Evolutionary conservation across 2,797 vertebrate species (phyloP).

Genomic region (Sylvia borin): DNA sequence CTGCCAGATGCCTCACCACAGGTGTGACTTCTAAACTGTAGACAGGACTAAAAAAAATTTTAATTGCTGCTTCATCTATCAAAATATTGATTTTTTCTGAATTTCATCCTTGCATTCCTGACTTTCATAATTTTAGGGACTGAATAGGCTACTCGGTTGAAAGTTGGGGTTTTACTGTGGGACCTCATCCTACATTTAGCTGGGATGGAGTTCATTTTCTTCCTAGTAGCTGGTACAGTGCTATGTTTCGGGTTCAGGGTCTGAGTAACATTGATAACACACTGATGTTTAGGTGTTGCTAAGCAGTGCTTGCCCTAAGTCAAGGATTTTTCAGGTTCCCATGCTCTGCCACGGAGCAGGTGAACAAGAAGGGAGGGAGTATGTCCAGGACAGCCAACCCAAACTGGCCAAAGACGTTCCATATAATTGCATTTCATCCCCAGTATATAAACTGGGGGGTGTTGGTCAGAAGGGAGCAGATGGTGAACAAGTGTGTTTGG

Average conservation of each 20-base stretch:
- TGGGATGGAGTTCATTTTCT: background rate
- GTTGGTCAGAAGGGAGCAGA: background rate
- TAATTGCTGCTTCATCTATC: background rate
- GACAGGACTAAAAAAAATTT: background rate
- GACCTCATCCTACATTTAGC: background rate
- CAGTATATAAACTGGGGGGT: background rate
- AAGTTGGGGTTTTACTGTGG: background rate
- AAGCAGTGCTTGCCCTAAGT: background rate
- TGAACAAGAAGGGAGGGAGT: background rate
- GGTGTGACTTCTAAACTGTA: background rate
- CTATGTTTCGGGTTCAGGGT: background rate
- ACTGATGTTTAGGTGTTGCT: background rate
- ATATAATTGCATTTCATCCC: background rate
- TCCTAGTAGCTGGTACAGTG: background rate
- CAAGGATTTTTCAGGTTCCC: background rate
- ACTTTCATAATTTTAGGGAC: background rate
- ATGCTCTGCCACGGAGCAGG: background rate
- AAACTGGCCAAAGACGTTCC: background rate
- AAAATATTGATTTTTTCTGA: background rate
- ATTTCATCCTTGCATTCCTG: background rate
- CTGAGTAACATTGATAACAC: background rate
- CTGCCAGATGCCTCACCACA: background rate
- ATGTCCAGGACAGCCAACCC: background rate
- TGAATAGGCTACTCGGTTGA: background rate
- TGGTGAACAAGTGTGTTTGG: background rate